Base-by-base conservation (phyloP, 1,140 invertebrate species). In the Fopius arisanus region DNA sequence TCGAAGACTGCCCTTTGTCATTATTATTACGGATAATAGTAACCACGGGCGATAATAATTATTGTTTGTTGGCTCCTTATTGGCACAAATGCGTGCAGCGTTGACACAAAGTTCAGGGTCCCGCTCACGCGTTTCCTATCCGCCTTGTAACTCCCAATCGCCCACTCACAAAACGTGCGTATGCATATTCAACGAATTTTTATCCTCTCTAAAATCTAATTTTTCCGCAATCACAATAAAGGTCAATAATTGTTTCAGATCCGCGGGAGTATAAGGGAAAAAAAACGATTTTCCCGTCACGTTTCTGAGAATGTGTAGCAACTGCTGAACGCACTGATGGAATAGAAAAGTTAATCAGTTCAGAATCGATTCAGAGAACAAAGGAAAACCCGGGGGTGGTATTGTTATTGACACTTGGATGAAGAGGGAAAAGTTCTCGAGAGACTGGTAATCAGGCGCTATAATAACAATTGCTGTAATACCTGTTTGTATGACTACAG, bases 231-330 rank as follows among this genome's bases (percentile, higher is more conserved):
- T 48, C 43, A 48, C 43, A 48, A 48, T 48, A 19, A 19, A 48
- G 43, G 43, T 48, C 43, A 48, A 48, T 48, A 48, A 48, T 48
- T 48, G 43, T 48, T 48, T 48, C 43, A 48, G 43, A 48, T 48
- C 14, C 1, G 43, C 3, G 7, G 33, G 7, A 7, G n/a, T 12
- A n/a, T 12, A 48, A 2, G 43, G 14, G 2, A 48, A 19, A 48
- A 48, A 48, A 48, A n/a, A n/a, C n/a, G n/a, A 2, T n/a, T 48
- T 4, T 48, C n/a, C 43, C 43, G 43, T 48, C 43, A 48, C 43
- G 16, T 48, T 48, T 48, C 43, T 48, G 43, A 48, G 43, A 48
- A 48, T 48, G 16, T 48, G 43, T 48, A 48, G 43, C 14, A 48
- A 48, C 7, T n/a, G 43, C 43, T 5, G 14, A n/a, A 5, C n/a